Base-by-base conservation (phyloP, 2,797 vertebrate genomes). In the Nannoperca australis region DNA sequence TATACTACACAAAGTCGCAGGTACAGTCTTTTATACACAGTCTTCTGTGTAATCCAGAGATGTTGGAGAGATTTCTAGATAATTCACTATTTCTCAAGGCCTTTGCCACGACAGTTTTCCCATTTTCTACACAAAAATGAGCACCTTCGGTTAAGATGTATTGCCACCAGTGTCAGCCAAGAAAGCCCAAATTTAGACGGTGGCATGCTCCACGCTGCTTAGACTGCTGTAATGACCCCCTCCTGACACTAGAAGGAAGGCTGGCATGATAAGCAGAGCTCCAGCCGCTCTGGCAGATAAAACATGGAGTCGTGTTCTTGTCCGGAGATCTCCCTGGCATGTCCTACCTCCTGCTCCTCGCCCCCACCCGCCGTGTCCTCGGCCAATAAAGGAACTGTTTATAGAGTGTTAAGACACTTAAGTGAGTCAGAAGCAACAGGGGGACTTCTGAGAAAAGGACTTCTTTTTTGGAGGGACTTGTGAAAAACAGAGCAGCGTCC, bases 171-270 rank as follows among this genome's bases (percentile, higher is more conserved):
- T 49, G 24, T 60, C 47, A 36, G 44, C 30, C 3, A n/a, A 47
- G 2, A 36, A 27, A 14, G 2, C 17, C 30, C n/a, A 36, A 4
- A 13, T 51, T 6, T 14, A 15, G 12, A 15, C 1, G 2, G 30
- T 13, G 36, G 1, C 5, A 1, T 27, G 22, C 20, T 61, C 7
- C 9, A 6, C 24, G 44, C 27, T 12, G 5, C 7, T 49, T 12
- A 10, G 15, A 40, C 15, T n/a, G 50, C 51, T 76, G 73, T 56
- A 67, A 59, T 72, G 32, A 3, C 2, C n/a, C 40, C 20, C 7
- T 62, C 15, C 24, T 2, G 73, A 40, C 94, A 88, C 83, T 81
- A 92, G 93, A 89, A 75, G 93, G 88, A 92, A 89, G 87, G 17
- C 61, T 91, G 60, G 42, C 64, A 68, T 86, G 83, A 18, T 30